Evolutionary conservation across 2,113 vertebrate species (phyloP), one percentile per base, ranked within the genome.

Genomic region (Pitta sordida): DNA sequence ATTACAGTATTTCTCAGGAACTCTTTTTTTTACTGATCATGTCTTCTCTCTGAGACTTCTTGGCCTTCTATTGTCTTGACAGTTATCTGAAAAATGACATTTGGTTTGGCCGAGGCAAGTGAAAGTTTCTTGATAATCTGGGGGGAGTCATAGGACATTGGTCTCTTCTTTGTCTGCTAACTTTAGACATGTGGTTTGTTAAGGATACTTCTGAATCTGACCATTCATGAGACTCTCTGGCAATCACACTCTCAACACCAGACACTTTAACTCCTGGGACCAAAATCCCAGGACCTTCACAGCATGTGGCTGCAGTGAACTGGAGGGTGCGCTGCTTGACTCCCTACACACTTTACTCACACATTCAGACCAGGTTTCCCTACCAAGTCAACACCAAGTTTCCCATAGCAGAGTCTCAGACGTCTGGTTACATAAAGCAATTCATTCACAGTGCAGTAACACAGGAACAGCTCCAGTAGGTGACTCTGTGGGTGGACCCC

Each of bases 291-390:
- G n/a, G n/a, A n/a, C n/a, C 4, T 62, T 78, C 29, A 29, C 15
- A 46, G 46, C 27, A 37, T 18, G 44, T 27, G 37, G 12, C 37
- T 52, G 37, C 73, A n/a, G 29, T n/a, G 53, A 77, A 55, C 62
- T 11, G 52, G 11, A 29, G 39, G n/a, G 5, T 53, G 29, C 19
- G 60, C 44, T 0, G 0, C 23, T 78, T 69, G 29, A n/a, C 23
- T 53, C 23, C 29, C 48, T 34, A 6, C 19, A 55, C 30, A 21
- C 53, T 7, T 19, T 12, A 8, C 30, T 55, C 53, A 55, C 53
- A 21, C 30, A 32, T 15, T 53, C 17, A 55, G 53, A 32, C 30
- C 18, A 32, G 53, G 30, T 55, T 55, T 55, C 18, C 30, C 13
- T 55, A 32, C 18, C 6, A 11, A 7, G 32, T 55, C 19, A 18